These are phyloP conservation scores for Danio albolineatus DNA, from an alignment of 2,797 vertebrate species.

Conservation along the genomic window DNA sequence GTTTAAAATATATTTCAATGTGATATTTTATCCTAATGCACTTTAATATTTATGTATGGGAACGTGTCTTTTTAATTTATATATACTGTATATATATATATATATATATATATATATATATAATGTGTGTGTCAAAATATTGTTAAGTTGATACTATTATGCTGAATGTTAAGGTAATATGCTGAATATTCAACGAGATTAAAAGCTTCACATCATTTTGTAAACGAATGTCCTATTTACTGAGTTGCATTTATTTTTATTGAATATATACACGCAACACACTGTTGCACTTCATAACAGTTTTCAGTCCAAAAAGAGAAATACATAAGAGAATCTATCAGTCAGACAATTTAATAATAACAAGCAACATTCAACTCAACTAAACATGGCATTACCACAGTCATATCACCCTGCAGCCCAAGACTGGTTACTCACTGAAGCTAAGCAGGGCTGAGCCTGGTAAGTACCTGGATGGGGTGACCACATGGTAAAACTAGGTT, in stretches of 20 bases:
- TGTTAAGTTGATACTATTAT: background rate
- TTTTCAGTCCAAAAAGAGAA: too few relatives aligned
- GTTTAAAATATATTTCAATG: background rate
- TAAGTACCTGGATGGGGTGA: too few relatives aligned
- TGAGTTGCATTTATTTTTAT: background rate
- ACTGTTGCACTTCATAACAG: background rate
- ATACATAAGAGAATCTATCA: too few relatives aligned
- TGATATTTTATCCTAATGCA: background rate
- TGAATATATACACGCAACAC: background rate
- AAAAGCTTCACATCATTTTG: background rate
- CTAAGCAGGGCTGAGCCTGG: too few relatives aligned
- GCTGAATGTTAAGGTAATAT: slow-evolving; percentile 16
- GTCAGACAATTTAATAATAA: too few relatives aligned
- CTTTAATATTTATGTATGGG: background rate
- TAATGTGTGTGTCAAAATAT: background rate
- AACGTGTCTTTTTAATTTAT: too few relatives aligned
- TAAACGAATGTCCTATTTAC: background rate
- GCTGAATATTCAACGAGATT: background rate
- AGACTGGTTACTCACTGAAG: too few relatives aligned
- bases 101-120: background rate
- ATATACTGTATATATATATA: too few relatives aligned
- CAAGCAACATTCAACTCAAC: too few relatives aligned
- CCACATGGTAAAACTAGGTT: too few relatives aligned
- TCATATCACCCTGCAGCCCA: too few relatives aligned
- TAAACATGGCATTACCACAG: too few relatives aligned